phyloP scores from a whole-genome alignment of 2,113 vertebrate genomes.

The Austrofundulus limnaeus region DNA sequence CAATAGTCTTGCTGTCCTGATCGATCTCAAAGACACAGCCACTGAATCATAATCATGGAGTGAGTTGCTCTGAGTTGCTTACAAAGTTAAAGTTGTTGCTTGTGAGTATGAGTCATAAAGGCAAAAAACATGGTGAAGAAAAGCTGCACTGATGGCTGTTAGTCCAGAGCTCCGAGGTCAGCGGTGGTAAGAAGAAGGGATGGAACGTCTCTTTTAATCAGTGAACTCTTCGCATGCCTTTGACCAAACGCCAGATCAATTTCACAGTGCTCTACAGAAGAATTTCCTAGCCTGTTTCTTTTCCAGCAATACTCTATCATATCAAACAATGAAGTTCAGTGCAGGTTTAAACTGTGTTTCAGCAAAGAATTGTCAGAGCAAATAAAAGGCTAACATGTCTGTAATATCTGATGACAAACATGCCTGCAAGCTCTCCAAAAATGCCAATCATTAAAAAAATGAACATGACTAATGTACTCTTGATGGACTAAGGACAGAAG shows the following conservation, averaged over 20 bases:
- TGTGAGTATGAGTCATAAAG: constrained; percentile 24
- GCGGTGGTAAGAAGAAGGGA: constrained; percentile 46
- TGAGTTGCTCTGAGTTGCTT: constrained; percentile 34
- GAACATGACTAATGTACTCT: not conserved
- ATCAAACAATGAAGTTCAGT: constrained; percentile 7
- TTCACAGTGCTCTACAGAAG: constrained; percentile 43
- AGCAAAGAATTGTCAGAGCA: not conserved
- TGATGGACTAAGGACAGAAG: constrained; percentile 29
- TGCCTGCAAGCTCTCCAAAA: constrained; percentile 12
- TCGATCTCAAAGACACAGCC: constrained; percentile 46
- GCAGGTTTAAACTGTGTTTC: constrained; percentile 7
- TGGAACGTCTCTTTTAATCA: constrained; percentile 65
- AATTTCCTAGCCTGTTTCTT: constrained; percentile 26
- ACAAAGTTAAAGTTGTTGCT: constrained; percentile 53
- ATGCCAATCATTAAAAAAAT: not conserved
- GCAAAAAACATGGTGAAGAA: constrained; percentile 5
- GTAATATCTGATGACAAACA: not conserved
- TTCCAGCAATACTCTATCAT: constrained; percentile 15
- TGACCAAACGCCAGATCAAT: constrained; percentile 63
- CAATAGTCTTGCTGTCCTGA: constrained; percentile 50
- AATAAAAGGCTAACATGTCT: constrained; percentile 1
- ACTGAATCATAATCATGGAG: constrained; percentile 60
- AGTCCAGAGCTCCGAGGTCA: constrained; percentile 29
- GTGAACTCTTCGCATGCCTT: constrained; percentile 27
- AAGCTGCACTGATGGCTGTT: constrained; percentile 43